Conservation (phyloP, 2,888 invertebrate species). For the Plebejus melissa region DNA sequence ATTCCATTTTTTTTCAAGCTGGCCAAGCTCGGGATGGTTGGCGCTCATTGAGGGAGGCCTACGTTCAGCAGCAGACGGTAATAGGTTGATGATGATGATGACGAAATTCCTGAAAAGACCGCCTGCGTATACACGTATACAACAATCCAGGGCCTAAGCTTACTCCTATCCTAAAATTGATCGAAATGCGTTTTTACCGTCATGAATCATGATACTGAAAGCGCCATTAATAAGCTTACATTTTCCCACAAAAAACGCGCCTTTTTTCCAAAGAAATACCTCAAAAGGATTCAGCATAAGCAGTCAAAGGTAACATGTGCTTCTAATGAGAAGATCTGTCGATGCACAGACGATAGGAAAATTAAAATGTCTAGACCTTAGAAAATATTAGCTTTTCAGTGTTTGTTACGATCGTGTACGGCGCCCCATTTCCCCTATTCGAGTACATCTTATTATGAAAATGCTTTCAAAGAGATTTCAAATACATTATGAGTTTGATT, state of each 20-base stretch:
- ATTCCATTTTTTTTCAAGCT: no score
- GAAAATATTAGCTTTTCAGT: slow-evolving; percentile 16
- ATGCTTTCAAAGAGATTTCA: background rate
- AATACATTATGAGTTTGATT: background rate
- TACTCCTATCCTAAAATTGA: background rate
- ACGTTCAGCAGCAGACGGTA: no score
- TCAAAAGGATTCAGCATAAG: background rate
- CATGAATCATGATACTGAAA: no score
- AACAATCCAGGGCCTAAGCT: no score
- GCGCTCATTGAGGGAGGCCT: no score
- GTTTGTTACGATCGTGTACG: slow-evolving; percentile 9
- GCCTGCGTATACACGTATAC: no score
- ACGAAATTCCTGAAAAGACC: no score
- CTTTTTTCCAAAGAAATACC: background rate
- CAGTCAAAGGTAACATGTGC: slow-evolving; percentile 14
- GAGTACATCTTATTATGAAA: slow-evolving; percentile 5
- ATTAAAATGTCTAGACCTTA: slow-evolving; percentile 76
- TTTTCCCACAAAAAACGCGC: background rate
- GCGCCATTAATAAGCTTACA: background rate
- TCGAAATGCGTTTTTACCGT: background rate
- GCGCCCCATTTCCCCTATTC: slow-evolving; percentile 48
- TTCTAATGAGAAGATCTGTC: slow-evolving; percentile 47
- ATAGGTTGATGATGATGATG: no score
- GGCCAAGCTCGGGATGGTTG: no score
- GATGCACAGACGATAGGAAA: slow-evolving; percentile 70